These are phyloP conservation scores for Thamnophis elegans DNA, from an alignment of 2,797 vertebrate genomes.

Conservation along the genomic window DNA sequence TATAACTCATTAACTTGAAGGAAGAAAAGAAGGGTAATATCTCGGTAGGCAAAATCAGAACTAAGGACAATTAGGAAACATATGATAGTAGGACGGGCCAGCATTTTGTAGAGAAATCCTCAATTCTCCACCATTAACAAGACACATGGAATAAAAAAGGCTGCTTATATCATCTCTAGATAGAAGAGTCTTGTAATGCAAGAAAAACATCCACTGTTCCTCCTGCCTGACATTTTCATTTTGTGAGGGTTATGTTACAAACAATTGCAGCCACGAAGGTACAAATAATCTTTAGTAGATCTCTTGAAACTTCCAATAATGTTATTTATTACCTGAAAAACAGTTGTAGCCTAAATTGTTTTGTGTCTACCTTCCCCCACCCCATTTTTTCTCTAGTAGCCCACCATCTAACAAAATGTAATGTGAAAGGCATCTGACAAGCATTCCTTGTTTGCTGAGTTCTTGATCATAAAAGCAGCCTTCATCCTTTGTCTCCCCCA, in stretches of 20 bases:
- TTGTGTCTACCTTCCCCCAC: background rate
- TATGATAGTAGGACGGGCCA: slow-evolving; percentile 14
- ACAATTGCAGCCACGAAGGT: slow-evolving; percentile 27
- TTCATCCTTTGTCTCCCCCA: fast-evolving
- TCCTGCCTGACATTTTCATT: slow-evolving; percentile 16
- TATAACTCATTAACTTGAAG: slow-evolving; percentile 7
- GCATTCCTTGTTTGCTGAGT: background rate
- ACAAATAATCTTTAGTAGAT: slow-evolving; percentile 39
- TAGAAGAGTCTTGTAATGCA: background rate
- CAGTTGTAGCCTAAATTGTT: slow-evolving; percentile 16
- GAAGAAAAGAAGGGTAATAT: slow-evolving; percentile 17
- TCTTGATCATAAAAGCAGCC: background rate
- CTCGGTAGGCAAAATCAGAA: slow-evolving; percentile 5
- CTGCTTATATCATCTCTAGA: slow-evolving; percentile 5
- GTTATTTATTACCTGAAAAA: slow-evolving; percentile 56
- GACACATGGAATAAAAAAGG: background rate
- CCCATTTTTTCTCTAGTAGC: slow-evolving; percentile 15
- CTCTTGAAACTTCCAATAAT: slow-evolving; percentile 53
- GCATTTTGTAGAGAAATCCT: slow-evolving; percentile 20
- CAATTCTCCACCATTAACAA: slow-evolving; percentile 30
- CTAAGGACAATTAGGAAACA: slow-evolving; percentile 21
- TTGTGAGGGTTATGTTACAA: slow-evolving; percentile 44
- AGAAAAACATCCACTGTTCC: background rate
- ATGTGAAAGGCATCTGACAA: slow-evolving; percentile 40
- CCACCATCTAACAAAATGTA: slow-evolving; percentile 39